phyloP scores from a whole-genome alignment of 2,797 vertebrate genomes.

The Petrocephalus schoutedeni region DNA sequence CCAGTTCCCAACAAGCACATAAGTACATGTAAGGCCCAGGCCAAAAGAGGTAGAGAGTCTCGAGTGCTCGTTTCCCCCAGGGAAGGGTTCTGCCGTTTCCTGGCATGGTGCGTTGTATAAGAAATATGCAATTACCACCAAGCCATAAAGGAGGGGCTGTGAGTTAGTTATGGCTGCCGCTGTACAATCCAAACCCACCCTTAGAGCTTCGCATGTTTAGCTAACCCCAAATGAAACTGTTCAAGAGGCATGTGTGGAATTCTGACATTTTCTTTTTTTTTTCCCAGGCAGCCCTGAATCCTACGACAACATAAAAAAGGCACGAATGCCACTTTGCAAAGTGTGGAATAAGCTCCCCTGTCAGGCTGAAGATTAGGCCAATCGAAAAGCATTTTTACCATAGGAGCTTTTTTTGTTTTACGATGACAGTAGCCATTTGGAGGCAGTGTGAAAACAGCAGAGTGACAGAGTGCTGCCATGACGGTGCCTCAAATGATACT shows the following conservation, averaged over 20 bases:
- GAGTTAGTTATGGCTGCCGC: background rate
- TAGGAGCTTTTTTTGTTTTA: background rate
- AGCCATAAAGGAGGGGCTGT: background rate
- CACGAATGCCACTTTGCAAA: background rate
- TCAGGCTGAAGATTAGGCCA: background rate
- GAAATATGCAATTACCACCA: background rate
- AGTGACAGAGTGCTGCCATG: background rate
- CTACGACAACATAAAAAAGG: background rate
- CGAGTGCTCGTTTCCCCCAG: background rate
- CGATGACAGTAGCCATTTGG: slow-evolving; percentile 56
- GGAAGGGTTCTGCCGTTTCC: background rate
- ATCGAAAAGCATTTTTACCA: background rate
- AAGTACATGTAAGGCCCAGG: background rate
- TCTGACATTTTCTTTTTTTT: background rate
- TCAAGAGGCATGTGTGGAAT: background rate
- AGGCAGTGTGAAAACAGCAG: slow-evolving; percentile 47
- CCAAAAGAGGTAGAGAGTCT: background rate
- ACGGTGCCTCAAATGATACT: background rate
- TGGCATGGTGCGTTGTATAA: background rate
- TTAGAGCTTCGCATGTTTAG: background rate
- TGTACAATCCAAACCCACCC: background rate
- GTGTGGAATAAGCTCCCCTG: background rate
- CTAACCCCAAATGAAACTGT: background rate
- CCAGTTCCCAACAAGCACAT: background rate
- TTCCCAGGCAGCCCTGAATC: background rate